Percentiles rank a stretch among this genome's conserved stretches.
These are phyloP conservation scores for Mycalesis mineus DNA, from an alignment of 2,888 invertebrate genomes.

Conservation along the genomic window DNA sequence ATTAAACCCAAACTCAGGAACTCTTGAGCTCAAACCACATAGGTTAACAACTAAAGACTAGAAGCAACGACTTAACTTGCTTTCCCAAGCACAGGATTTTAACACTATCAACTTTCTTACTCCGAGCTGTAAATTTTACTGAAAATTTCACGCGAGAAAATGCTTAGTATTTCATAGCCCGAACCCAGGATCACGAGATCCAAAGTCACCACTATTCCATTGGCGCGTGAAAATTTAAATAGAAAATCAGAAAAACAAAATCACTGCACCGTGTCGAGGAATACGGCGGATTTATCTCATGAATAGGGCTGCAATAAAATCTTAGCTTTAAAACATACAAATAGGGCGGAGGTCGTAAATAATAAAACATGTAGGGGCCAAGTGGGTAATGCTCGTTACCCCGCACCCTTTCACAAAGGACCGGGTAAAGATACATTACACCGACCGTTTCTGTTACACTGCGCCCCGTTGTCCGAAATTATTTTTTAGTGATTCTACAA, in stretches of 20 bases:
- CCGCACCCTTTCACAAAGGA: constrained; percentile 66
- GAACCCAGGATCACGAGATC: too few species aligned
- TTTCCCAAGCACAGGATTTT: too few species aligned
- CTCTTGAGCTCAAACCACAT: too few species aligned
- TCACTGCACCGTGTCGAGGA: constrained; percentile 35
- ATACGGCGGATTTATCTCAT: constrained; percentile 60
- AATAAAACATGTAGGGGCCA: constrained; percentile 71
- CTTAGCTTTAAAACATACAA: constrained; percentile 74
- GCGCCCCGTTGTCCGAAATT: constrained; percentile 37
- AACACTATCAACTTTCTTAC: too few species aligned
- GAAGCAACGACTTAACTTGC: too few species aligned
- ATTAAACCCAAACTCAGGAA: too few species aligned
- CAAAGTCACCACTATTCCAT: too few species aligned
- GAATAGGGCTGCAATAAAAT: constrained; percentile 73
- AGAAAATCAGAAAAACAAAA: constrained; percentile 3
- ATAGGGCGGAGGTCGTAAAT: constrained; percentile 73
- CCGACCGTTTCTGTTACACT: constrained; percentile 60
- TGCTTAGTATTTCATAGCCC: too few species aligned
- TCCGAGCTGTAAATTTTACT: too few species aligned
- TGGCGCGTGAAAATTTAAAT: background rate
- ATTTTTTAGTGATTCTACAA: constrained; percentile 46
- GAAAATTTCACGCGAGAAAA: too few species aligned
- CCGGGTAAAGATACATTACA: constrained; percentile 70
- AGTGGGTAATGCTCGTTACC: constrained; percentile 71
- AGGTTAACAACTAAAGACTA: too few species aligned